Evolutionary conservation across 2,113 vertebrate genomes (phyloP), one percentile per base, ranked within the genome.

Genomic region (Sprattus sprattus): DNA sequence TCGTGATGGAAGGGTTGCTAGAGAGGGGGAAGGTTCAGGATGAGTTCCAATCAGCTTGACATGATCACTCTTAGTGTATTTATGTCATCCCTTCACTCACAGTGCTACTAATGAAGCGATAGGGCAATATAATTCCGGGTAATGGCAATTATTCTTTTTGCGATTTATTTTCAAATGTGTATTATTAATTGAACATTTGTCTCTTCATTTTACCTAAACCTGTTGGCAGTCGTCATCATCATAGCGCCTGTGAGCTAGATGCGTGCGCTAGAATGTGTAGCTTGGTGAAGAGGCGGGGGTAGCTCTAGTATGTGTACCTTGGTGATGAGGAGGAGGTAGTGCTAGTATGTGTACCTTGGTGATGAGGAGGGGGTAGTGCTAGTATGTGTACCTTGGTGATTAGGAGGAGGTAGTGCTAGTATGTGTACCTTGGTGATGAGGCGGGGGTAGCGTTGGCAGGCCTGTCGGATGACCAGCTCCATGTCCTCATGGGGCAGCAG

Each of bases 1-100:
- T 99, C 98, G 0, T 99, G 97, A 90, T 97, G 96, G 91, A 99
- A 99, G 88, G 97, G 97, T 95, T 97, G 96, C 98, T 99, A 89
- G 49, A 88, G 20, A 52, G 81, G 3, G 28, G 71, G 13, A 28
- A 45, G 60, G n/a, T n/a, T 50, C 0, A n/a, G 18, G 6, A 60
- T 22, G 16, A 13, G 4, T 16, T 18, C 28, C 1, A 75, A 28
- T 75, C 13, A 7, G 32, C 4, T 78, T 13, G 13, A 39, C 28
- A 78, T 13, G 9, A 39, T 39, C 3, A 39, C 71, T 78, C 25
- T 28, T 11, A 78, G 13, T 32, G 28, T 32, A 32, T 75, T 32
- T 28, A 75, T 11, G 13, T 75, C 22, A 39, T 39, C 39, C 67
- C 25, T 32, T 32, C 28, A 32, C 28, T 78, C 1, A 39, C 39